These are phyloP conservation scores for Drosophila tsacasi DNA, from an alignment of 1,140 invertebrate genomes.

Conservation along the genomic window DNA sequence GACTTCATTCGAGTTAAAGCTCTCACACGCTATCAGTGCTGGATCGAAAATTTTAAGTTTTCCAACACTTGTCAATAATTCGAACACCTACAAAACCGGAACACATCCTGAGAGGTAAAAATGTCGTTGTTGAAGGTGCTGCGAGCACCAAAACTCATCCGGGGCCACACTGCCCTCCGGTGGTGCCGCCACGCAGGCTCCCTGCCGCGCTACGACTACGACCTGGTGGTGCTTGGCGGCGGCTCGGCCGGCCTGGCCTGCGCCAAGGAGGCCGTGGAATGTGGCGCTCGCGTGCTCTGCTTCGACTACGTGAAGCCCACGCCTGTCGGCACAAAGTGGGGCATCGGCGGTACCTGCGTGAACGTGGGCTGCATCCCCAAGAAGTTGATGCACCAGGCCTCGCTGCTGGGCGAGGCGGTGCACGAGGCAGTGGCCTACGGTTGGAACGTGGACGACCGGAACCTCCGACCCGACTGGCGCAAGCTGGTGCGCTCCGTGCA, in stretches of 20 bases:
- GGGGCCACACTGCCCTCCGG: background rate
- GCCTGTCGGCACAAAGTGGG: slow-evolving; percentile 94
- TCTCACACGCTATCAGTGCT: slow-evolving; percentile 34
- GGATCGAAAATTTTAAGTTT: slow-evolving; percentile 15
- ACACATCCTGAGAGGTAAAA: slow-evolving; percentile 3
- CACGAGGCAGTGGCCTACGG: slow-evolving; percentile 93
- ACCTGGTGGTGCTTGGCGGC: slow-evolving; percentile 97
- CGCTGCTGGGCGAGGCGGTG: slow-evolving; percentile 93
- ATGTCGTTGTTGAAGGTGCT: slow-evolving; percentile 46
- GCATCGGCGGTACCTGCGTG: slow-evolving; percentile 97
- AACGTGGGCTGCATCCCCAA: slow-evolving; percentile 99
- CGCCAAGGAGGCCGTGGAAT: slow-evolving; percentile 94
- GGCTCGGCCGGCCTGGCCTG: slow-evolving; percentile 97
- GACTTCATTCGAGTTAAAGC: slow-evolving; percentile 17
- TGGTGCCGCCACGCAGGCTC: background rate
- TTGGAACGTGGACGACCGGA: slow-evolving; percentile 90
- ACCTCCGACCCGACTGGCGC: slow-evolving; percentile 91
- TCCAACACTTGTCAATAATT: background rate
- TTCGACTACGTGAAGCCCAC: slow-evolving; percentile 96
- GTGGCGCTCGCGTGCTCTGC: slow-evolving; percentile 95
- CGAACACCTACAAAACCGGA: background rate
- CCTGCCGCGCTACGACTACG: slow-evolving; percentile 89
- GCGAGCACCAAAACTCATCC: background rate
- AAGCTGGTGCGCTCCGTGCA: slow-evolving; percentile 90
- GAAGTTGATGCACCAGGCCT: slow-evolving; percentile 98